Evolutionary conservation across 2,797 vertebrate species (phyloP), one percentile per base, ranked within the genome.

Genomic region (Rhinichthys osculus): DNA sequence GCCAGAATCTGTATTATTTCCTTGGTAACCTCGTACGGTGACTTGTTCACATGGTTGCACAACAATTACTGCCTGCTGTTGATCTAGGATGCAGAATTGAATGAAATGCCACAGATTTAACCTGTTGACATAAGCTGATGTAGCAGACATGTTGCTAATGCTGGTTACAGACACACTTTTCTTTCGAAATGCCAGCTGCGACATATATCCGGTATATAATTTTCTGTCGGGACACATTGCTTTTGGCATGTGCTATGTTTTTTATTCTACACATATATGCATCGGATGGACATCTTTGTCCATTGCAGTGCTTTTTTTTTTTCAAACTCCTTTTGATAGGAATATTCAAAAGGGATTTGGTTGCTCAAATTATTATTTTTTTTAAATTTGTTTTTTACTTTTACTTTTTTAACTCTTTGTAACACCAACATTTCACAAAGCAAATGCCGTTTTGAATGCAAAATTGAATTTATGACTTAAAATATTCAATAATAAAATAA

Each of bases 1-100:
- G 82, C 83, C 78, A 87, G 79, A 42, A 54, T 87, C 82, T 87
- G 82, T 90, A 80, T 85, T 72, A 78, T 90, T 78, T 87, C 88
- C 79, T 85, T 80, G 86, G 88, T 87, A 87, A 90, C 87, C 76
- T 77, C 74, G 14, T 73, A 71, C 44, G 21, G 62, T 38, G 86
- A 69, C 40, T 44, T n/a, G 52, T 89, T 52, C 82, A 86, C 84
- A 80, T 86, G 88, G 78, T 78, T 82, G 84, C 86, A 86, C 82
- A 88, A 80, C 87, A 85, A 82, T 88, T 86, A 84, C 62, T 54
- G 59, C 78, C 78, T 82, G 82, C 78, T 88, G 85, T 84, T 89
- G 82, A 82, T 87, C 83, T 85, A 73, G 76, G 71, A 84, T 78
- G 77, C 77, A 78, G 83, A 78, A 70, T 64, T 78, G 74, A 76